Evolutionary conservation across 2,888 invertebrate species (phyloP).

Genomic region (Tricholauxania praeusta): DNA sequence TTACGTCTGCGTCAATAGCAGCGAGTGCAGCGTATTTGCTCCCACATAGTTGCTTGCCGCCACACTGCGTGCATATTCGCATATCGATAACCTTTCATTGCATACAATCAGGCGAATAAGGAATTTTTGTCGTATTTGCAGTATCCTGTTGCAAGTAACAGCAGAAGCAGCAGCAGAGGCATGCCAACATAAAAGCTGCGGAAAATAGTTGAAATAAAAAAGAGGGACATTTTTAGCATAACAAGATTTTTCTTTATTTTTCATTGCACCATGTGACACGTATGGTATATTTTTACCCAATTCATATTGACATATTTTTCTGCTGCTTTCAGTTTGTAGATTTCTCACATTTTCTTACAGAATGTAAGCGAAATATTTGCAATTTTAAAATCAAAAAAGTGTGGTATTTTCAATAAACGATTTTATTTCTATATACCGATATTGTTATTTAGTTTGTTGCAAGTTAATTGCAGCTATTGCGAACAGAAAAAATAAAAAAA

Average conservation of each 20-base stretch:
- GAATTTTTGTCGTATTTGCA: constrained; percentile 18
- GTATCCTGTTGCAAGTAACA: constrained; percentile 14
- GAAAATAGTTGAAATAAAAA: neutral
- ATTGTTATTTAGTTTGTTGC: neutral
- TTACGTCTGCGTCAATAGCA: too few species aligned
- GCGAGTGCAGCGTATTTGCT: too few species aligned
- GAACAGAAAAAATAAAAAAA: neutral
- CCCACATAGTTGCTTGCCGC: too few species aligned
- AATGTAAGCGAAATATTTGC: too few species aligned
- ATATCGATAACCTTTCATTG: constrained; percentile 11
- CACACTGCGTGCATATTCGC: too few species aligned
- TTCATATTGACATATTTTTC: neutral
- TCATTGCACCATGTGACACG: neutral
- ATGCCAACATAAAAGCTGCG: constrained; percentile 3
- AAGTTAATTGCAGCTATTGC: constrained; percentile 26
- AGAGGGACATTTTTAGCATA: neutral
- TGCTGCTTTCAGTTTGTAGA: too few species aligned
- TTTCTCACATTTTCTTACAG: too few species aligned
- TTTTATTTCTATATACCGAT: neutral
- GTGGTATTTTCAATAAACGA: neutral
- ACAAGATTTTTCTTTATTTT: neutral
- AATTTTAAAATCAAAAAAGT: too few species aligned
- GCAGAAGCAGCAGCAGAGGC: too few species aligned
- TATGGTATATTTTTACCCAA: neutral
- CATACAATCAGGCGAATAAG: constrained; percentile 28